These are phyloP conservation scores for Heliangelus exortis DNA, from an alignment of 2,797 vertebrate genomes.

Conservation along the genomic window DNA sequence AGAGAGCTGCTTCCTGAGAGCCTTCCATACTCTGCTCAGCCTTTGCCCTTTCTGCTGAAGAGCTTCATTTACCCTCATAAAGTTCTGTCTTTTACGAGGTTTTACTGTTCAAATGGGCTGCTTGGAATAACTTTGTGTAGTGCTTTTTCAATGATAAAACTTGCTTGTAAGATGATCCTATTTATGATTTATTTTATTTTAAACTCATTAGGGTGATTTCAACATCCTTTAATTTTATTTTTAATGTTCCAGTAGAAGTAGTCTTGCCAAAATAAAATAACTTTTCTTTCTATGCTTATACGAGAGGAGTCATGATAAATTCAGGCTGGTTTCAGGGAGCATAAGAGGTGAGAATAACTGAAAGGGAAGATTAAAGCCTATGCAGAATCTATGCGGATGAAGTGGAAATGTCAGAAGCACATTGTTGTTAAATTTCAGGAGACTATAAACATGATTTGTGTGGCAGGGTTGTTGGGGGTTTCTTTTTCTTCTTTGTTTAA, in stretches of 20 bases:
- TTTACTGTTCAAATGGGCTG: neutral
- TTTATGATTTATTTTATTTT: neutral
- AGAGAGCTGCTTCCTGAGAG: neutral
- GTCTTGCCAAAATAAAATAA: neutral
- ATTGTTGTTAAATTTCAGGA: neutral
- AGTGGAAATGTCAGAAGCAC: neutral
- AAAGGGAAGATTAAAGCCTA: neutral
- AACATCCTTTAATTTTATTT: neutral
- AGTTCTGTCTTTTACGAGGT: neutral
- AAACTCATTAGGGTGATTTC: neutral
- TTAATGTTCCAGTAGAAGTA: neutral
- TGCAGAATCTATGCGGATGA: accelerated
- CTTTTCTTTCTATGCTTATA: neutral
- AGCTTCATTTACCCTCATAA: neutral
- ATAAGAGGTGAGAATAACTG: neutral
- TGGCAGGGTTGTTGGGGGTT: neutral
- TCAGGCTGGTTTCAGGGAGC: neutral
- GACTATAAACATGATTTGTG: neutral
- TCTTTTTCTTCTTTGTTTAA: neutral
- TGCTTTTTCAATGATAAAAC: neutral
- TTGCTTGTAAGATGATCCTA: neutral
- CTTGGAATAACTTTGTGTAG: neutral
- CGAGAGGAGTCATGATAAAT: neutral
- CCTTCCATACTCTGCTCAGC: neutral
- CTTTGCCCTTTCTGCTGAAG: neutral